phyloP scores from a whole-genome alignment of 53 echinoderm and acorn worm species.

The Echinarachnius parma region DNA sequence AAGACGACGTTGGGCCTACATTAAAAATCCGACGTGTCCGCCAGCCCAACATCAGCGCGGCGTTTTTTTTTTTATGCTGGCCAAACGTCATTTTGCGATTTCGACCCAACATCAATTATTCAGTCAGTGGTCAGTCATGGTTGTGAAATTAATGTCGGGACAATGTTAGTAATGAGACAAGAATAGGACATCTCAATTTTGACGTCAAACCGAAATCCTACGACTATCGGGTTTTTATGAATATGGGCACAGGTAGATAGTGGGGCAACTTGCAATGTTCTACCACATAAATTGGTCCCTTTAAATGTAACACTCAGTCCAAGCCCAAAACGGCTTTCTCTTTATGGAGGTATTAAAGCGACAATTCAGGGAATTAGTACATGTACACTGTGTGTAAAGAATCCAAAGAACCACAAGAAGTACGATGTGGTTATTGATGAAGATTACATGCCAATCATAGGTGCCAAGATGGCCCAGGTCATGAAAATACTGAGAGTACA shows the following conservation, averaged over 20 bases:
- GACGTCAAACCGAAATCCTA: too few species aligned
- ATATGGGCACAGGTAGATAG: constrained; percentile 43
- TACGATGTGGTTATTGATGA: constrained; percentile 41
- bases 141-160: too few species aligned
- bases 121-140: too few species aligned
- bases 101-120: too few species aligned
- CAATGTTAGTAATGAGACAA: too few species aligned
- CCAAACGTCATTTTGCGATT: too few species aligned
- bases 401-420: constrained; percentile 40
- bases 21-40: too few species aligned
- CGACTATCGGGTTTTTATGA: too few species aligned
- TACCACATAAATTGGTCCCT: constrained; percentile 11
- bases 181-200: too few species aligned
- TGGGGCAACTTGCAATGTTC: constrained; percentile 26
- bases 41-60: too few species aligned
- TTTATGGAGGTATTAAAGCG: constrained; percentile 25
- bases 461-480: neutral
- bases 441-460: constrained; percentile 14
- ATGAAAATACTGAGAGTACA: constrained; percentile 4
- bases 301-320: neutral
- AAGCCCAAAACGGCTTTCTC: neutral
- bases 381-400: constrained; percentile 33
- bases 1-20: too few species aligned
- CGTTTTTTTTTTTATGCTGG: too few species aligned
- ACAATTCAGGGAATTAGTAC: constrained; percentile 2